Evolutionary conservation across 2,113 vertebrate genomes (phyloP), one percentile per base, ranked within the genome.

Genomic region (Cercopithecus mona): DNA sequence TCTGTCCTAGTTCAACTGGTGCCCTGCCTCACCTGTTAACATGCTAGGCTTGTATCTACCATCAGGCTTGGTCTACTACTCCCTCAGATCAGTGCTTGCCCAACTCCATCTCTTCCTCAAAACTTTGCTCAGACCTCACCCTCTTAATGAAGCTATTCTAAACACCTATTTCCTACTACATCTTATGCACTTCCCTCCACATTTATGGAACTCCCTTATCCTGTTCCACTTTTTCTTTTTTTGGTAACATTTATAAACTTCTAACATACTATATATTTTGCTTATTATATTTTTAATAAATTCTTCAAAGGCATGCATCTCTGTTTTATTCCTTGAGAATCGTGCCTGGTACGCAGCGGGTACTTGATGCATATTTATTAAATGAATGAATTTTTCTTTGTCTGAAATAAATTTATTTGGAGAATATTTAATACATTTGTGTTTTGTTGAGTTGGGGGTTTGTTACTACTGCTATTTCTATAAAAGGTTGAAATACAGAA

Each of bases 361-460:
- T 30, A 20, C 12, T 64, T 13, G 43, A 1, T 68, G 40, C 20
- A 18, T 87, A 40, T 27, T 92, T 55, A 38, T 2, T 57, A 30
- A 81, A 50, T 59, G 61, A 75, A 55, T 50, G 45, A 40, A 55
- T 12, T 75, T 48, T 9, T n/a, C 7, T 6, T 38, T 45, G 45
- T 82, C 50, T 66, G 43, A 86, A 83, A 72, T 57, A 75, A 81
- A 72, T 32, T 38, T 72, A 84, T 64, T 52, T 79, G 85, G 40
- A 27, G 79, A n/a, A 94, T 35, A 11, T 48, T n/a, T 68, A 43
- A 25, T 3, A 6, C 17, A 35, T 66, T 55, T 6, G 2, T 27
- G 22, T 92, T 79, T 38, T 68, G 43, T 79, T 48, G 35, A 73
- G 14, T 43, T 22, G 6, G 10, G 14, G 3, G 1, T 50, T 89